Percentiles rank a stretch among this genome's conserved stretches.
Conservation (phyloP, 2,888 invertebrate species). For the Papilio elwesi region DNA sequence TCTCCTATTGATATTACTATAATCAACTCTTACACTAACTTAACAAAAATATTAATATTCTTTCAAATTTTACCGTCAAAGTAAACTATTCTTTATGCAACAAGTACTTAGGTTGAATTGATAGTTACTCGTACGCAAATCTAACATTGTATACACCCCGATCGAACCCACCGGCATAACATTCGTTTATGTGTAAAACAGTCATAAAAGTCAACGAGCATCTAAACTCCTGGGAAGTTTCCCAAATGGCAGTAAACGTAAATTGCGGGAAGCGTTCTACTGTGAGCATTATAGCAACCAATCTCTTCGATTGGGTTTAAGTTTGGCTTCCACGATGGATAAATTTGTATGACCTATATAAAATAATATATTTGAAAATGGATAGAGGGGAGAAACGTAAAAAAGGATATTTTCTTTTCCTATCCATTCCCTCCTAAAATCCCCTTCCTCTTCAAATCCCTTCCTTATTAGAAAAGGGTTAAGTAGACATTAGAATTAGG, state of each 20-base stretch:
- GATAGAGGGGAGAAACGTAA: too few species aligned
- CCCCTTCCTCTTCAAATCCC: too few species aligned
- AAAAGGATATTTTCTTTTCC: too few species aligned
- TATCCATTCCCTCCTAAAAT: too few species aligned
- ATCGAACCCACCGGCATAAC: conserved; percentile 50
- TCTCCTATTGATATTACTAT: conserved; percentile 65
- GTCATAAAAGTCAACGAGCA: conserved; percentile 69
- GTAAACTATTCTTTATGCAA: conserved; percentile 8
- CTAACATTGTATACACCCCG: conserved; percentile 46
- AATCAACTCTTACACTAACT: conserved; percentile 60
- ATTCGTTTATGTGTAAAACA: conserved; percentile 66
- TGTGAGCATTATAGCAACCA: conserved; percentile 57
- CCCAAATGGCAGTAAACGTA: conserved; percentile 49
- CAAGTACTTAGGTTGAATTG: background rate
- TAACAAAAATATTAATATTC: conserved; percentile 37
- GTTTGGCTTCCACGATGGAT: background rate
- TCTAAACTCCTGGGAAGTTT: conserved; percentile 57
- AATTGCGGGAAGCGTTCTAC: conserved; percentile 53
- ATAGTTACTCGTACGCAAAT: conserved; percentile 31
- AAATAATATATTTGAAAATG: too few species aligned
- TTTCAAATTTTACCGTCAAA: background rate
- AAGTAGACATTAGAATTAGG: too few species aligned
- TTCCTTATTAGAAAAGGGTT: too few species aligned
- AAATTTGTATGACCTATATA: background rate
- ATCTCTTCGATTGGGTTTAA: conserved; percentile 44